Percentiles rank a stretch among this genome's conserved stretches.
Evolutionary conservation across 1,140 invertebrate genomes (phyloP).

Genomic region (Chironomus striatipennis): DNA sequence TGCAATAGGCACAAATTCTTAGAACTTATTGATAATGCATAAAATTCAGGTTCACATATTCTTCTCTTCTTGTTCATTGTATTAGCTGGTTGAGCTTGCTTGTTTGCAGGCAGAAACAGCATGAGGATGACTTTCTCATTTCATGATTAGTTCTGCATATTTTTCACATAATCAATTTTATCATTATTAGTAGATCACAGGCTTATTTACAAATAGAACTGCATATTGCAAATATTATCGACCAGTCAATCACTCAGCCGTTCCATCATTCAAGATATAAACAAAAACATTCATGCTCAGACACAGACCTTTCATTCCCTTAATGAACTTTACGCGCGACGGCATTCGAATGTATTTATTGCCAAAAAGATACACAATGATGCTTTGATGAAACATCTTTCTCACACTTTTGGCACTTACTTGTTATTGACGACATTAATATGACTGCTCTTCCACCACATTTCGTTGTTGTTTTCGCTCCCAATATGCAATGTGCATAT

Average conservation of each 20-base stretch:
- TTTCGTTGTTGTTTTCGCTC: neutral
- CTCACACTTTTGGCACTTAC: neutral
- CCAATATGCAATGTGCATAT: neutral
- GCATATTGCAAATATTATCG: too few species aligned
- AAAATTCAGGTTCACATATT: neutral
- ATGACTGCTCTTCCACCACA: slow-evolving; percentile 12
- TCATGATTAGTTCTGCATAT: too few species aligned
- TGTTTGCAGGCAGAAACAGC: too few species aligned
- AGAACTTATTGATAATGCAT: slow-evolving; percentile 14
- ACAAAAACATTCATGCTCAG: too few species aligned
- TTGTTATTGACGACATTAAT: slow-evolving; percentile 13
- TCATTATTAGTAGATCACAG: too few species aligned
- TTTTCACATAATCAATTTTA: too few species aligned
- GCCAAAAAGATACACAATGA: neutral
- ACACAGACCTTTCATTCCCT: neutral
- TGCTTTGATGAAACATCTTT: neutral
- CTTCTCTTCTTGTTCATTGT: too few species aligned
- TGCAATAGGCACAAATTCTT: neutral
- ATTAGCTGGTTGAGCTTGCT: too few species aligned
- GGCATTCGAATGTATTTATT: neutral
- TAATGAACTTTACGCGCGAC: neutral
- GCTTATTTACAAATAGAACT: too few species aligned
- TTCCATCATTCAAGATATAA: too few species aligned
- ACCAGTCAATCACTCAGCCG: too few species aligned
- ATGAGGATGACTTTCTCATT: too few species aligned